Conservation (phyloP, 2,113 vertebrate genomes). For the Thermophis baileyi region DNA sequence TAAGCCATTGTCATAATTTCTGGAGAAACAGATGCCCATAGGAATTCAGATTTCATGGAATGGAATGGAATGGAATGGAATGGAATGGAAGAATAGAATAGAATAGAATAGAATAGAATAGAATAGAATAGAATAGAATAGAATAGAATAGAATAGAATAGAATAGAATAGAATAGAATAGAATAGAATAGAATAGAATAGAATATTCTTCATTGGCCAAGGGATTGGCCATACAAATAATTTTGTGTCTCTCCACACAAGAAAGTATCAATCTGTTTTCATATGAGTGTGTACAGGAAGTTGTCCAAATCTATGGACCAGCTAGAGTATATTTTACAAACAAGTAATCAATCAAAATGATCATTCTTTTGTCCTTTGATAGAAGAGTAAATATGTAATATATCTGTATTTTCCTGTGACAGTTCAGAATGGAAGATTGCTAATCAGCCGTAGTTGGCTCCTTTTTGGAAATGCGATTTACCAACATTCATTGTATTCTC, state of each 20-base stretch:
- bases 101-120: too few relatives aligned
- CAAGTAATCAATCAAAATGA: background rate
- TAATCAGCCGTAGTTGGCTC: conserved; percentile 28
- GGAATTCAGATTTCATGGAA: background rate
- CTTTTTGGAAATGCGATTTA: conserved; percentile 48
- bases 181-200: background rate
- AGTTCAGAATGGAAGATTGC: conserved; percentile 50
- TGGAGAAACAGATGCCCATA: background rate
- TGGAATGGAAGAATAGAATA: too few relatives aligned
- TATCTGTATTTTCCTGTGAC: conserved; percentile 49
- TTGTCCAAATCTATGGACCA: background rate
- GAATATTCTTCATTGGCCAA: background rate
- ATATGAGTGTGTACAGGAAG: background rate
- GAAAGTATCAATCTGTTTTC: background rate
- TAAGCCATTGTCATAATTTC: background rate
- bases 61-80: too few relatives aligned
- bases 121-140: too few relatives aligned
- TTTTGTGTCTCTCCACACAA: background rate
- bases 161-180: background rate
- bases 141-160: too few relatives aligned
- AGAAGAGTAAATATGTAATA: conserved; percentile 12
- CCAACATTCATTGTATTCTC: conserved; percentile 47
- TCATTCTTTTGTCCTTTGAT: background rate
- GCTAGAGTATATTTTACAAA: background rate
- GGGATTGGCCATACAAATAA: background rate